Evolutionary conservation across 2,113 vertebrate genomes (phyloP).

Genomic region (Salvelinus namaycush): DNA sequence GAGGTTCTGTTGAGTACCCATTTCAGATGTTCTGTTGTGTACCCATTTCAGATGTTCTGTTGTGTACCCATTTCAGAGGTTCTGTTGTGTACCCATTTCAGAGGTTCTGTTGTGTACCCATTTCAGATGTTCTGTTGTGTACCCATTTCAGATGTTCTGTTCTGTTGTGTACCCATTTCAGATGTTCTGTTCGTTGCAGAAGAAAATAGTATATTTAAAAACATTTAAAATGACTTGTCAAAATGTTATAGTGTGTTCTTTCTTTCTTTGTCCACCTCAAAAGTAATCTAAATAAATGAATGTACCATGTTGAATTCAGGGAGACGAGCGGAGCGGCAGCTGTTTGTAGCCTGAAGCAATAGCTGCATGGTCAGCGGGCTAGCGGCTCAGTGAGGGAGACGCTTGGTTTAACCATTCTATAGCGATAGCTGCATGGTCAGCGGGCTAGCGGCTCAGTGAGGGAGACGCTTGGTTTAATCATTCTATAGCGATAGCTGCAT

Average conservation of each 20-base stretch:
- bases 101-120: too few species aligned
- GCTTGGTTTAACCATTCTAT: too few species aligned
- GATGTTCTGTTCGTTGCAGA: not conserved
- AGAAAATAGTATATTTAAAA: constrained; percentile 5
- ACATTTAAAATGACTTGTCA: constrained; percentile 3
- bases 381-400: not conserved
- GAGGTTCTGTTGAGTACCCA: too few species aligned
- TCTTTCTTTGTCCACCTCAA: constrained; percentile 22
- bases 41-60: too few species aligned
- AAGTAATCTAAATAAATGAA: constrained; percentile 51
- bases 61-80: too few species aligned
- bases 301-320: constrained; percentile 48
- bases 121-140: too few species aligned
- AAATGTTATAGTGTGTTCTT: not conserved
- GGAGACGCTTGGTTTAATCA: too few species aligned
- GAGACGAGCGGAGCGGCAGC: constrained; percentile 2
- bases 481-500: constrained; percentile 15
- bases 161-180: constrained; percentile 13
- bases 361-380: not conserved
- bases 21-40: too few species aligned
- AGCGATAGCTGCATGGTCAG: constrained; percentile 16
- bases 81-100: too few species aligned
- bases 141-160: not conserved
- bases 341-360: not conserved
- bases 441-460: too few species aligned